Evolutionary conservation across 2,888 invertebrate species (phyloP), one percentile per base, ranked within the genome.

Genomic region (Tanypteryx hageni): DNA sequence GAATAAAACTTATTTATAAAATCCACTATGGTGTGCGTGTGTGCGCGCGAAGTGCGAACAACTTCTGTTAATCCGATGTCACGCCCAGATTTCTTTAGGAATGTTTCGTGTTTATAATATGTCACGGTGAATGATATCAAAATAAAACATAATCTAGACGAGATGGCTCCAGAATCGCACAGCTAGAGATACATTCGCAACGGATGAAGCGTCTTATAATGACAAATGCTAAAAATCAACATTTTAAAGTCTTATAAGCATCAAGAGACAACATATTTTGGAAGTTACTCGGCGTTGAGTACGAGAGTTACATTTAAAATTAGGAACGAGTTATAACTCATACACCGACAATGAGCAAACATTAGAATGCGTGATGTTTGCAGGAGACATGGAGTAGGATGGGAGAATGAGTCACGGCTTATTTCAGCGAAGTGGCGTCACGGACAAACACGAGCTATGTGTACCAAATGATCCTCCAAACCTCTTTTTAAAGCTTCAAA

Each of bases 321-420:
- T 76, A 76, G 76, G 27, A 76, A 13, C 22, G 76, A 76, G 76
- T 76, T 76, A 76, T 27, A 76, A 76, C 11, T 76, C 27, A 13
- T n/a, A 27, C 3, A 16, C 18, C 64, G 68, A 68, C 68, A 18
- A 68, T 22, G n/a, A 22, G 68, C 68, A 68, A 68, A 76, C 76
- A 27, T 76, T 76, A 76, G 76, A 22, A 76, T 76, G 76, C 76
- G 76, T 11, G 76, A 27, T 76, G 76, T 76, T 76, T 76, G 18
- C 76, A 76, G 68, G 8, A 22, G 68, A 68, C 22, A 27, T 22
- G 44, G 44, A 44, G 44, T 44, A 5, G 44, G 44, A 44, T 44
- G 44, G 5, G 76, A 13, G 22, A 4, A 5, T 22, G 22, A 76
- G 76, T 76, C 76, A 76, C 27, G 22, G 22, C 76, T 76, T 76